Conservation (phyloP, 2,888 invertebrate genomes). For the Onchidella celtica region DNA sequence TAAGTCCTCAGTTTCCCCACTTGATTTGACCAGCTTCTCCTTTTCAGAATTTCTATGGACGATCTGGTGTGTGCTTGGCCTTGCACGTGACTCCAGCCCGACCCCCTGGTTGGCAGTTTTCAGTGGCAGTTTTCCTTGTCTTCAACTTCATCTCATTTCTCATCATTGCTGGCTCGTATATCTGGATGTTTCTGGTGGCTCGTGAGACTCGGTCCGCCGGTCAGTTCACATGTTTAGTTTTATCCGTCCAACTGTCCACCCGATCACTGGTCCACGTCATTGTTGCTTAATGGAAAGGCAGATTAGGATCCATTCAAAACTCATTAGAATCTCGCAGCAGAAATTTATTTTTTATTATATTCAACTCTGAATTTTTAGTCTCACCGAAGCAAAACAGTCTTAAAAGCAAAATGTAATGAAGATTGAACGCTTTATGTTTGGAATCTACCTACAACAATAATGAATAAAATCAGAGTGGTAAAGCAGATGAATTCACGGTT, state of each 20-base stretch:
- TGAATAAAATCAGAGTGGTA: too few species aligned
- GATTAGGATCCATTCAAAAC: not conserved
- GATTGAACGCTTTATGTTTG: too few species aligned
- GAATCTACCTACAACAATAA: too few species aligned
- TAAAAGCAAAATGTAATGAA: too few species aligned
- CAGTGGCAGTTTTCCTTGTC: slow-evolving; percentile 82
- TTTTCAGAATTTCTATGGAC: slow-evolving; percentile 81
- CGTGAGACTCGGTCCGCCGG: slow-evolving; percentile 76
- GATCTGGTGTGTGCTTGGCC: slow-evolving; percentile 82
- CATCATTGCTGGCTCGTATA: slow-evolving; percentile 81
- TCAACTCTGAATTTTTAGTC: too few species aligned
- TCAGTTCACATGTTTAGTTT: too few species aligned
- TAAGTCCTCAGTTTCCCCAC: not conserved
- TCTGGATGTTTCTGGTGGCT: slow-evolving; percentile 82
- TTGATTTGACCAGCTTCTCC: not conserved
- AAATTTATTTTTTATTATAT: too few species aligned
- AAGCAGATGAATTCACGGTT: too few species aligned
- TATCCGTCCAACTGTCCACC: too few species aligned
- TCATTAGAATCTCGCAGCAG: not conserved
- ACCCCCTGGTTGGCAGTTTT: slow-evolving; percentile 82
- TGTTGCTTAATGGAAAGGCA: too few species aligned
- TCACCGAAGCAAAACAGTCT: too few species aligned
- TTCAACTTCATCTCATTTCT: slow-evolving; percentile 81
- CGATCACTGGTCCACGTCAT: too few species aligned
- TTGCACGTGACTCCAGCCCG: slow-evolving; percentile 82